Base-by-base conservation (phyloP, 2,113 vertebrate species). In the Ceyx cyanopectus region DNA sequence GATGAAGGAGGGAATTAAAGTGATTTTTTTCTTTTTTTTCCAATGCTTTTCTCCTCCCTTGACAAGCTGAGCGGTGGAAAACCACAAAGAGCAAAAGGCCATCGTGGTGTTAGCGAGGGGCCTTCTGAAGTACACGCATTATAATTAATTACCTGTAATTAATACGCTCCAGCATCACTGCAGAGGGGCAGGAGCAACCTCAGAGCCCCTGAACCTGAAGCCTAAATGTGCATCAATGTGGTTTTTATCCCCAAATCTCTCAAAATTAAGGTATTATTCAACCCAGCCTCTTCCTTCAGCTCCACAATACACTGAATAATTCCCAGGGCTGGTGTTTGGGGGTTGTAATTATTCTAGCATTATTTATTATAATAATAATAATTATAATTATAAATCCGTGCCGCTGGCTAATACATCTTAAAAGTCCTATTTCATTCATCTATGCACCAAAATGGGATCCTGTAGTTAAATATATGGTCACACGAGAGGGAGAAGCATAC, bases 11-110 rank as follows among this genome's bases (percentile, higher is more conserved):
- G 30, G 2, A 62, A 91, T 93, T 93, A 90, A 84, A 81, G 57
- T 14, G 1, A 58, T 88, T 96, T 75, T 86, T 96, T 78, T 51
- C 37, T 37, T 37, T 37, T 37, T 37, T 37, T 37, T 37, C 60
- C 32, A 26, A 73, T 87, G 75, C 32, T 81, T 85, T 95, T 96
- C 92, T 87, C 95, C 89, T 96, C 81, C 87, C 61, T 88, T 68
- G 93, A 89, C 93, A 81, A 87, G 30, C 60, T 1, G 4, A 14
- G 19, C 0, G 0, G 77, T 66, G 46, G 24, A 66, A 91, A 48
- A 40, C n/a, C 34, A 58, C 37, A 30, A 85, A 50, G 78, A 96
- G 88, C 92, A 68, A 63, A 77, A 79, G 87, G 76, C 58, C 92
- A 53, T 60, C 92, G 7, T 87, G 70, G 8, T 15, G 24, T 46